phyloP scores from a whole-genome alignment of 2,113 vertebrate genomes.

The Scartelaos histophorus region DNA sequence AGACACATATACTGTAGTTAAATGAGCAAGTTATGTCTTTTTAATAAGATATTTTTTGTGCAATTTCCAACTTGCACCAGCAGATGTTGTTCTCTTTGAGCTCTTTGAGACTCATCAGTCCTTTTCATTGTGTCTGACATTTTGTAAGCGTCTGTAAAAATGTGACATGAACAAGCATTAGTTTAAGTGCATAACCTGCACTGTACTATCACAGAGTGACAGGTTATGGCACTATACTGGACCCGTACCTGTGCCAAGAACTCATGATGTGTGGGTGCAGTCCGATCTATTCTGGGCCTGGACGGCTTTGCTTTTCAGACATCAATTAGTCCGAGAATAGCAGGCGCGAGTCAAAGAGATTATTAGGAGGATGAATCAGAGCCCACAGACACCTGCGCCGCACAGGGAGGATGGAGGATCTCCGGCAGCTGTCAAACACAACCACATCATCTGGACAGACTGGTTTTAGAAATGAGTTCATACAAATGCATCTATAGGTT shows the following conservation, averaged over 20 bases:
- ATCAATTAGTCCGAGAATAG: slow-evolving; percentile 77
- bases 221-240: slow-evolving; percentile 25
- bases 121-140: slow-evolving; percentile 9
- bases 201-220: slow-evolving; percentile 21
- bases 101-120: not conserved
- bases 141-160: not conserved
- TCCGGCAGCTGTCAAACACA: slow-evolving; percentile 51
- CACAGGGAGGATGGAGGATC: slow-evolving; percentile 38
- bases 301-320: slow-evolving; percentile 59
- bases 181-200: slow-evolving; percentile 6
- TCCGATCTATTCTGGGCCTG: slow-evolving; percentile 62
- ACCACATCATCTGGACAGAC: slow-evolving; percentile 17
- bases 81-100: no score
- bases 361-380: slow-evolving; percentile 62
- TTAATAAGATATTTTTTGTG: no score
- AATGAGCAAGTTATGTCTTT: no score
- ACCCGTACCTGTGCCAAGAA: slow-evolving; percentile 58
- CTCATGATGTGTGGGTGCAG: slow-evolving; percentile 49
- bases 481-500: not conserved
- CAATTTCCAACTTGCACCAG: no score
- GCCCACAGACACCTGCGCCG: slow-evolving; percentile 65
- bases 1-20: no score
- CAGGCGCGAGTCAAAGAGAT: slow-evolving; percentile 57
- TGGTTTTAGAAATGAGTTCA: not conserved
- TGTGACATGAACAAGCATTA: slow-evolving; percentile 27